These are phyloP conservation scores for Anneissia japonica DNA, from an alignment of 35 echinoderm and acorn worm species.

Conservation along the genomic window DNA sequence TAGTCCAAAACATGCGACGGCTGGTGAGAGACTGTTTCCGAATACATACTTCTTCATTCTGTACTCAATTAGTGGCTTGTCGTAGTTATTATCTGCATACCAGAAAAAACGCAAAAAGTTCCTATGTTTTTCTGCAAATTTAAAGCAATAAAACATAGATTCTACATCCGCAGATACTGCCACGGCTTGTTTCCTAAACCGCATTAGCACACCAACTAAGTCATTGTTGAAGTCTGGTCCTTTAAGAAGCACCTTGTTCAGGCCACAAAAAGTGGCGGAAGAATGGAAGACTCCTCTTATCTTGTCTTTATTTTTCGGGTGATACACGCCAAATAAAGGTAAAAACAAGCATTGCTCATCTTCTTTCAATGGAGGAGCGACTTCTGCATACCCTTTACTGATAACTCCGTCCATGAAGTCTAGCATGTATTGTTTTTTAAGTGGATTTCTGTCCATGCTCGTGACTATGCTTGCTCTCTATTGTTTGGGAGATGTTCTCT, in stretches of 20 bases:
- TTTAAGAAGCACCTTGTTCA: constrained; percentile 33
- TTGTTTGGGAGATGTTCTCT: background rate
- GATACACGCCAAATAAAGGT: constrained; percentile 43
- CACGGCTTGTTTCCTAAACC: constrained; percentile 27
- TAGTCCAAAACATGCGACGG: background rate
- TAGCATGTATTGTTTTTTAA: no score
- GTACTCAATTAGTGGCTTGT: background rate
- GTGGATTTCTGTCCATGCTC: no score
- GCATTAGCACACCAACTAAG: constrained; percentile 40
- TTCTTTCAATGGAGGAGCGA: background rate
- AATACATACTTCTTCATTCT: no score
- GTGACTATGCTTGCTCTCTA: background rate
- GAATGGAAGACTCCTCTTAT: constrained; percentile 30
- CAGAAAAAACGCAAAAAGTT: background rate
- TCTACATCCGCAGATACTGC: background rate
- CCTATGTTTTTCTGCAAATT: background rate
- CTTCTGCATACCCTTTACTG: constrained; percentile 15
- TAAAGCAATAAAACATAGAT: background rate
- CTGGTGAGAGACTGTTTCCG: background rate
- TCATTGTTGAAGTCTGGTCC: constrained; percentile 29
- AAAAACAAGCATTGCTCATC: constrained; percentile 38
- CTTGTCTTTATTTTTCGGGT: constrained; percentile 19
- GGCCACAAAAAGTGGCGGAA: constrained; percentile 26
- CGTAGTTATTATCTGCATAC: background rate
- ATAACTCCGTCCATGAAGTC: background rate